phyloP scores from a whole-genome alignment of 2,113 vertebrate genomes.

The Dolichallabes microphthalmus region DNA sequence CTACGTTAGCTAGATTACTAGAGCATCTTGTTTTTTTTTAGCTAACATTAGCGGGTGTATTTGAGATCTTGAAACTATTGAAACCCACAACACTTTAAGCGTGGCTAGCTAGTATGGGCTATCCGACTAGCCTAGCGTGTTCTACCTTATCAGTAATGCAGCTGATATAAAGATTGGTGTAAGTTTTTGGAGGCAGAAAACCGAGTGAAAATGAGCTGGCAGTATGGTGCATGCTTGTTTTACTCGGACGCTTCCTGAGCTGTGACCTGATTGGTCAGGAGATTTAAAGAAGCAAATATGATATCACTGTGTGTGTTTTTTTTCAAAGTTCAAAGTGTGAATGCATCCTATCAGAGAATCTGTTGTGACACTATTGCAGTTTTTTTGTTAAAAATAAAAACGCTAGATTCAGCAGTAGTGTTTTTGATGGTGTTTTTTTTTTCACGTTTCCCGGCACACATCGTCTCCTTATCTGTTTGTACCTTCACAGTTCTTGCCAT shows the following conservation, averaged over 20 bases:
- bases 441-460: conserved; percentile 41
- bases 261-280: background rate
- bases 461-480: conserved; percentile 44
- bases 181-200: background rate
- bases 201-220: background rate
- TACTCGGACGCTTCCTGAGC: background rate
- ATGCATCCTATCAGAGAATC: background rate
- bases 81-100: background rate
- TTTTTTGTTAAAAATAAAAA: background rate
- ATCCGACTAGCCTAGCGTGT: background rate
- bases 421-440: background rate
- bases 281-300: background rate
- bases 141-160: background rate
- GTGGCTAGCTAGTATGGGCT: background rate
- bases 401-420: conserved; percentile 3
- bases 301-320: background rate
- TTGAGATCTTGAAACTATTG: background rate
- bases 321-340: background rate
- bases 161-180: background rate
- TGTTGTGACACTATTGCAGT: background rate
- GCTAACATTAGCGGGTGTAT: background rate
- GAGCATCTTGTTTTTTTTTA: background rate
- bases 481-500: conserved; percentile 95
- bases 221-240: background rate
- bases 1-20: background rate